Evolutionary conservation across 37 sponge, comb jelly and placozoan species (phyloP), one percentile per base, ranked within the genome.

Genomic region (Ianthella basta): DNA sequence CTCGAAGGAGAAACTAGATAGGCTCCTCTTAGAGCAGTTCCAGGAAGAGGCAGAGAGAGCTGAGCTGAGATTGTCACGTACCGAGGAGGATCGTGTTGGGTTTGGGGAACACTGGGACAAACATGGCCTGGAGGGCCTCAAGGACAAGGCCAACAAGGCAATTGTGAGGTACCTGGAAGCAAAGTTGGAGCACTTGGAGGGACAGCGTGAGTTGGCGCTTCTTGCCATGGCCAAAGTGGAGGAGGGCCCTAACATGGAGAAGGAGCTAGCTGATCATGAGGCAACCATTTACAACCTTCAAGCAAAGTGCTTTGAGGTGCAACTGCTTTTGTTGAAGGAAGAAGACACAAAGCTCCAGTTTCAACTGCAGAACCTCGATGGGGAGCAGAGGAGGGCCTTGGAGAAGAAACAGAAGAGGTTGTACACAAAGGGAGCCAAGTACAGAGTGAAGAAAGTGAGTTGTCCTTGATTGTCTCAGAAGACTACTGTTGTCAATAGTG

Each of bases 191-290:
- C 53, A 64, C 18, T 44, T 87, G 40, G 74, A 69, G 8, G 87
- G 81, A 29, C 87, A 87, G 74, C 66, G 81, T 33, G 87, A 87
- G 4, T 38, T 56, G 57, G 87, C 87, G 10, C 75, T 87, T 23
- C 66, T 87, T 30, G 81, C 80, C 59, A 87, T 87, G 87, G 87
- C 87, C n/a, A 69, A 80, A 14, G 82, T 87, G 39, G 82, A 87
- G 87, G 87, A 87, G 61, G 87, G 87, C 20, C 81, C 82, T 12
- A 72, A 36, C 61, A 81, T 87, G 87, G 87, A 81, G 60, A 53
- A 38, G 33, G 87, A 87, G 60, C 30, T 87, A 14, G 34, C 33
- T 24, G 73, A 81, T 39, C 38, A 72, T 12, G 87, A 87, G 36
- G 82, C 57, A 19, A 20, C 25, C 20, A 82, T 87, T 36, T 87